These are phyloP conservation scores for Barbus barbus DNA, from an alignment of 2,113 vertebrate species.

Conservation along the genomic window DNA sequence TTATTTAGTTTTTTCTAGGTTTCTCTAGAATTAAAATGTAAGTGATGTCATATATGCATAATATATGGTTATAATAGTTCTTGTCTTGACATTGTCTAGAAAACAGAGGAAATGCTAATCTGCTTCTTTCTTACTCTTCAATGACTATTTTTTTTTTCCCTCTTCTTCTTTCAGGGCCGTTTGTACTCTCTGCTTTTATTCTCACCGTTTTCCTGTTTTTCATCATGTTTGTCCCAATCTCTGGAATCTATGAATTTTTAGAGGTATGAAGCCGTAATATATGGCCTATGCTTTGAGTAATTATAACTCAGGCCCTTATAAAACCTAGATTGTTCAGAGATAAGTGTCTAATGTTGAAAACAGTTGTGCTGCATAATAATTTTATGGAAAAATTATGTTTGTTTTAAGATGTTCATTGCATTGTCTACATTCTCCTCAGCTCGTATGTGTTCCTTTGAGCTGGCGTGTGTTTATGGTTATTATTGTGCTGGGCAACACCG, in stretches of 20 bases:
- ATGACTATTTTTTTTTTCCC: neutral
- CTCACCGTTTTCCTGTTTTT: constrained; percentile 78
- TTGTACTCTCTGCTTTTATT: constrained; percentile 67
- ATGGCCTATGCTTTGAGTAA: neutral
- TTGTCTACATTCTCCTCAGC: constrained; percentile 70
- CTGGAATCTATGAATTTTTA: constrained; percentile 78
- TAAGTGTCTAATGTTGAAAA: neutral
- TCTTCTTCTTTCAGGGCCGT: constrained; percentile 69
- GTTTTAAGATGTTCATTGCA: neutral
- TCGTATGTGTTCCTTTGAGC: constrained; percentile 86
- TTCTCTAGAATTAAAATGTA: neutral
- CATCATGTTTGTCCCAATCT: constrained; percentile 86
- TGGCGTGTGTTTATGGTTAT: constrained; percentile 85
- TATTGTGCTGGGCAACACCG: constrained; percentile 82
- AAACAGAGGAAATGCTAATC: neutral
- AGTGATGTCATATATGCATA: neutral
- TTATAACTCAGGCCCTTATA: neutral
- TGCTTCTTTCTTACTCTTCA: neutral
- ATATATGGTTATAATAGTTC: no score
- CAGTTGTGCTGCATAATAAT: neutral
- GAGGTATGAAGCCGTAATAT: constrained; percentile 71
- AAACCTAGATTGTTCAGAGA: no score
- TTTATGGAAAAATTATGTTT: neutral
- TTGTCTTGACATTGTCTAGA: neutral
- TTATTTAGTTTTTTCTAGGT: no score